Evolutionary conservation across 2,113 vertebrate species (phyloP).

Genomic region (Passer domesticus): DNA sequence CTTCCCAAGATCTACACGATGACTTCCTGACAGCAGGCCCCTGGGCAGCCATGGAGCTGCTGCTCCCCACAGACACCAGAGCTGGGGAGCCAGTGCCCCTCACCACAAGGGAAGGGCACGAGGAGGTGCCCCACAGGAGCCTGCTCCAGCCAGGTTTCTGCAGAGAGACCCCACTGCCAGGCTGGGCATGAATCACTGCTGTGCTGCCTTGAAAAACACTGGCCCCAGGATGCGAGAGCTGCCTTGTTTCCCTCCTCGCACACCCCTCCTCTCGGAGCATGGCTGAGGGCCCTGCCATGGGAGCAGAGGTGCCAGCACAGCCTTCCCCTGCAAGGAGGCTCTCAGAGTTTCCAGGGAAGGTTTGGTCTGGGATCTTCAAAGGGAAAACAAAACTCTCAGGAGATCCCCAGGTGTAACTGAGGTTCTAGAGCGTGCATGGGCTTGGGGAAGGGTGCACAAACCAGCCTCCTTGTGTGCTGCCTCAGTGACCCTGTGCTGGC

Average conservation of each 20-base stretch:
- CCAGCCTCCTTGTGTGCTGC: rapidly evolving
- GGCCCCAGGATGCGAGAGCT: not conserved
- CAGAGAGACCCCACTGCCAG: not conserved
- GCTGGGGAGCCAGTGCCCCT: rapidly evolving
- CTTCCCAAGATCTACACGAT: not conserved
- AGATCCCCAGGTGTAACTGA: not conserved
- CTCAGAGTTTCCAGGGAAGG: not conserved
- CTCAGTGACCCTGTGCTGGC: not conserved
- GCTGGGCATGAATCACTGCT: not conserved
- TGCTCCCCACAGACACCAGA: rapidly evolving
- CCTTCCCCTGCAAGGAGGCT: not conserved
- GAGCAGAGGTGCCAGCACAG: not conserved
- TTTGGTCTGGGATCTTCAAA: not conserved
- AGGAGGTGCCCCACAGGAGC: not conserved
- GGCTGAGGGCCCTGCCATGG: not conserved
- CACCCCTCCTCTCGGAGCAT: rapidly evolving
- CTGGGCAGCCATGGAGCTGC: rapidly evolving
- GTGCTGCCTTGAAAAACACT: not conserved
- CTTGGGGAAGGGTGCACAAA: not conserved
- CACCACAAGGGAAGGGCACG: not conserved
- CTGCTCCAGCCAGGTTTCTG: rapidly evolving
- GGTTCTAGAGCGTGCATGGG: not conserved
- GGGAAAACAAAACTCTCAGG: not conserved
- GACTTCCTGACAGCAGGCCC: not conserved
- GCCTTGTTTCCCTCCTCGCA: not conserved